Evolutionary conservation across 2,888 invertebrate species (phyloP), one percentile per base, ranked within the genome.

Genomic region (Dichetophora obliterata): DNA sequence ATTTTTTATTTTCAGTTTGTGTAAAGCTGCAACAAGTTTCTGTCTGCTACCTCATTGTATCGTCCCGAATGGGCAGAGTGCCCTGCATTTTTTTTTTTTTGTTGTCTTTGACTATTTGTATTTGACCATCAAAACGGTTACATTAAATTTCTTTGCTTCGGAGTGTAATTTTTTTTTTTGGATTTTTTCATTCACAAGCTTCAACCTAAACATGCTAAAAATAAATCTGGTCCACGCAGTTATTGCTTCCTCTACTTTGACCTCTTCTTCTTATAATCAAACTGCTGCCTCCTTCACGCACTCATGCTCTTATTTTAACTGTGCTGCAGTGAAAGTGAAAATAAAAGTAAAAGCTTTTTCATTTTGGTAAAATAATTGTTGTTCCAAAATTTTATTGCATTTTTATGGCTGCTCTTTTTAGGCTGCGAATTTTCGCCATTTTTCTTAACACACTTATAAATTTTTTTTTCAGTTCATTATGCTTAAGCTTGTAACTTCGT

Each of bases 251-350:
- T 59, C 22, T 22, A 27, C 14, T 50, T 65, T 72, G 31, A 34
- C 34, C 27, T 19, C 68, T 54, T 37, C 75, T 63, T 70, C 19
- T 24, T 37, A 43, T 66, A 5, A 11, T 43, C 43, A 19, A n/a
- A n/a, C n/a, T 27, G 27, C 22, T 61, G 59, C 22, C 75, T 68
- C 34, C 48, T 34, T 43, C 31, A 75, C 65, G 69, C 68, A 61
- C 75, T 37, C 31, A 19, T 57, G 57, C 57, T 22, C 50, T 22
- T 34, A 14, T 50, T 65, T 52, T 69, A 68, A 43, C 74, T 73
- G 68, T 37, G 61, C 61, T 59, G 31, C 80, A 85, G 87, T 86
- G 86, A 86, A 86, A 87, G 87, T 86, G 66, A 48, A 48, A 48
- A 68, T n/a, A 54, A 54, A 54, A 37, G 71, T 57, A 34, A 61